phyloP scores from a whole-genome alignment of 2,888 invertebrate genomes.

The Macrosoma leucophasiata region DNA sequence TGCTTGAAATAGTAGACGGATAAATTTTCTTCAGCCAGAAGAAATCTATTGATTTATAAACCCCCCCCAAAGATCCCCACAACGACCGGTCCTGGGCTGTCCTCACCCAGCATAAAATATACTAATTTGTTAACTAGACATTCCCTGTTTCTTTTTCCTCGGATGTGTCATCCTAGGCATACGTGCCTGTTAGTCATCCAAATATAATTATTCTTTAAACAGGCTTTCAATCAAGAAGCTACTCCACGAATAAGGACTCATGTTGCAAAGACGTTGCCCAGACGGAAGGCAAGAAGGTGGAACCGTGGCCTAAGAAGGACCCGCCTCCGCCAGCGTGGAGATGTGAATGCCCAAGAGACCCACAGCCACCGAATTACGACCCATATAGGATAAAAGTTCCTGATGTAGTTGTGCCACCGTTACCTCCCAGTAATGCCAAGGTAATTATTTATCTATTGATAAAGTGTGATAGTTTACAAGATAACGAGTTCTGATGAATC shows the following conservation, averaged over 20 bases:
- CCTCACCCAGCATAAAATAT: too few species aligned
- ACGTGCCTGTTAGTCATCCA: neutral
- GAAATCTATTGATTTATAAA: too few species aligned
- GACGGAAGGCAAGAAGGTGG: conserved; percentile 42
- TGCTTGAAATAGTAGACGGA: too few species aligned
- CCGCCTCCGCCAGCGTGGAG: conserved; percentile 45
- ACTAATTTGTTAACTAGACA: too few species aligned
- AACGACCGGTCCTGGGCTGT: too few species aligned
- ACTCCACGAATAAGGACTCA: conserved; percentile 39
- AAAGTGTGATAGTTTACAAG: too few species aligned
- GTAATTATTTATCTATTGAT: conserved; percentile 33
- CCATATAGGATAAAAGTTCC: conserved; percentile 63
- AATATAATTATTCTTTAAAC: conserved; percentile 23
- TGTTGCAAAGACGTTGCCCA: conserved; percentile 44
- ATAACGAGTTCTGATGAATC: too few species aligned
- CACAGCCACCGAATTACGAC: conserved; percentile 56
- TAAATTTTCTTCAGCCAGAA: too few species aligned
- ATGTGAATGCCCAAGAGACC: conserved; percentile 40
- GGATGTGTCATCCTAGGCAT: too few species aligned
- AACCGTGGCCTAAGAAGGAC: conserved; percentile 48
- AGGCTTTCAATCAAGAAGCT: conserved; percentile 32
- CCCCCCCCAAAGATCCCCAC: too few species aligned
- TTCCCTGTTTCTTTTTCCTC: too few species aligned
- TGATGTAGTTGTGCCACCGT: conserved; percentile 52
- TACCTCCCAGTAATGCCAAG: conserved; percentile 57